Conservation (phyloP, 2,888 invertebrate species). For the Esperia sulphurella region DNA sequence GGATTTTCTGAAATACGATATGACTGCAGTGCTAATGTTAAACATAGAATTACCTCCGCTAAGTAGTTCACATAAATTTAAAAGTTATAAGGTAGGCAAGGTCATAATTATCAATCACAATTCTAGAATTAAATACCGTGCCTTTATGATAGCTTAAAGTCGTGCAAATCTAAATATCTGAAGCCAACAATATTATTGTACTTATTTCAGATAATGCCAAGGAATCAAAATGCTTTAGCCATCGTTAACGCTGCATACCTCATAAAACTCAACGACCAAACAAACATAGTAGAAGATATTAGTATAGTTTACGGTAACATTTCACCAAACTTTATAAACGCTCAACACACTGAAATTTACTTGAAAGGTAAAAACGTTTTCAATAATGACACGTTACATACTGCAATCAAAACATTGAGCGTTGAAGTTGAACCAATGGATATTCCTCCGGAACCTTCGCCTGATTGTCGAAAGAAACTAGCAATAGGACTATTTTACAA, state of each 20-base stretch:
- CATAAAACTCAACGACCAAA: slow-evolving; percentile 67
- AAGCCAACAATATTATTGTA: background rate
- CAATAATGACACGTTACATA: slow-evolving; percentile 57
- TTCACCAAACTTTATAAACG: slow-evolving; percentile 76
- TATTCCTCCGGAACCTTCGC: slow-evolving; percentile 82
- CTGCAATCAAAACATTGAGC: slow-evolving; percentile 72
- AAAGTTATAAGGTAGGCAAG: slow-evolving; percentile 83
- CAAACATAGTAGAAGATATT: slow-evolving; percentile 49
- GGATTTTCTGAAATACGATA: slow-evolving; percentile 79
- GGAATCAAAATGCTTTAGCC: slow-evolving; percentile 87
- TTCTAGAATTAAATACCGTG: no score
- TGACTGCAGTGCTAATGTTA: slow-evolving; percentile 82
- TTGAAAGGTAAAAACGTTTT: slow-evolving; percentile 61
- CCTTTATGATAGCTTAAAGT: no score
- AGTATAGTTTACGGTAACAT: slow-evolving; percentile 85
- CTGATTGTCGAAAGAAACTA: slow-evolving; percentile 83
- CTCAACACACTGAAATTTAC: slow-evolving; percentile 76
- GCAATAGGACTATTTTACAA: slow-evolving; percentile 89
- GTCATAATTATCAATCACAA: no score
- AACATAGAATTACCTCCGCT: slow-evolving; percentile 79
- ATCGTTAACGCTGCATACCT: slow-evolving; percentile 87
- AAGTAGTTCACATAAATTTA: slow-evolving; percentile 68
- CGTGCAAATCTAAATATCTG: no score
- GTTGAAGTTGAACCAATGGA: slow-evolving; percentile 82
- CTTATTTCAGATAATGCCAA: slow-evolving; percentile 82